These are phyloP conservation scores for Sardina pilchardus DNA, from an alignment of 2,113 vertebrate genomes.

Conservation along the genomic window DNA sequence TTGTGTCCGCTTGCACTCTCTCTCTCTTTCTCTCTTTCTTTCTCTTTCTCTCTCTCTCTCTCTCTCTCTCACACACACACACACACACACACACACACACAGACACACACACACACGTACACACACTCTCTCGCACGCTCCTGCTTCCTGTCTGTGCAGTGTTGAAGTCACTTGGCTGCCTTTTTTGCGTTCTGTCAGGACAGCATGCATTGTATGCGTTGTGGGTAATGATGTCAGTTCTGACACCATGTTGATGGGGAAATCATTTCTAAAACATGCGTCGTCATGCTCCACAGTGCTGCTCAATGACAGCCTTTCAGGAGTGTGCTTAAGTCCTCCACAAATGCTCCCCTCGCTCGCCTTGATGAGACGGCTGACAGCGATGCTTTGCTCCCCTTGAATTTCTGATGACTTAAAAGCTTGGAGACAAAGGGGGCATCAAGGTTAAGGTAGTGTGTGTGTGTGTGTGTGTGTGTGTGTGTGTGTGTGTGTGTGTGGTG, in stretches of 20 bases:
- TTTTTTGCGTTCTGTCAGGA: background rate
- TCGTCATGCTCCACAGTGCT: background rate
- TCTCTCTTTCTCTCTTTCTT: background rate
- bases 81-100: too few relatives aligned
- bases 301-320: conserved; percentile 10
- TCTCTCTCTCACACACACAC: too few relatives aligned
- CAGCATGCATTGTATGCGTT: background rate
- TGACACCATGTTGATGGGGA: background rate
- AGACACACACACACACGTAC: too few relatives aligned
- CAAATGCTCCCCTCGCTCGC: background rate
- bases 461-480: background rate
- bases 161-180: background rate
- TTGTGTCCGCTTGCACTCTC: background rate
- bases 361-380: conserved; percentile 4
- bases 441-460: background rate
- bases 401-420: background rate
- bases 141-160: background rate
- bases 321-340: background rate
- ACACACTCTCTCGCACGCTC: too few relatives aligned
- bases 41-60: background rate
- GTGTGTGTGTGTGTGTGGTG: background rate
- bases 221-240: background rate
- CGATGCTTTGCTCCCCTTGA: background rate
- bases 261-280: conserved; percentile 4
- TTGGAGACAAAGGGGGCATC: background rate